Evolutionary conservation across 2,888 invertebrate species (phyloP), one percentile per base, ranked within the genome.

Genomic region (Cataglyphis livida): DNA sequence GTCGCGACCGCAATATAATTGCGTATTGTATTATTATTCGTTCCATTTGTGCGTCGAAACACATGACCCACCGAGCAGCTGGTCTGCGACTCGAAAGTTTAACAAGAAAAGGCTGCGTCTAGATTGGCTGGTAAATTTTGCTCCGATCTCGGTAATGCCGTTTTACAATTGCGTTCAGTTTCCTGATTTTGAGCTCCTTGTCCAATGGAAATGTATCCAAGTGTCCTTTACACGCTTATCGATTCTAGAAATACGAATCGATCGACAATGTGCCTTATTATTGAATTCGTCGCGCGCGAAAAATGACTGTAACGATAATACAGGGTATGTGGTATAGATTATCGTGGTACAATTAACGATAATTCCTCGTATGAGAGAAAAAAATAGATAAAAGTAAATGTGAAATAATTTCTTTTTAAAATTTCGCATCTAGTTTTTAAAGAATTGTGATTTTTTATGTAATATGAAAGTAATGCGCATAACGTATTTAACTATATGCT

Each of bases 21-120:
- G 71, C 44, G 71, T 83, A 62, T 82, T 66, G 68, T 64, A 83
- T 51, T 51, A 51, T 81, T 68, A 66, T 73, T 85, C 64, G 66
- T 88, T 83, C 62, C 57, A 83, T 84, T 82, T 84, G 83, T 70
- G 70, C 59, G 35, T 85, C 81, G 79, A 76, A 90, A 83, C 81
- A 83, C 76, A 83, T 81, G 89, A 91, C 91, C 93, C 93, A 93
- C 93, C 92, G 92, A 94, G 94, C 94, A 94, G 94, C 94, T 94
- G 94, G 94, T 92, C 94, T 94, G 94, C 94, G 87, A 90, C 85
- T 91, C 84, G 88, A 91, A 87, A 88, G 59, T 83, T 62, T 84
- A 83, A 84, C 48, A 66, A 68, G 28, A 57, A 70, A 81, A 83
- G 54, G 62, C 74, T 73, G 28, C 66, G 83, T 85, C 87, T 86